phyloP scores from a whole-genome alignment of 2,113 vertebrate species.

The Falco punctatus region DNA sequence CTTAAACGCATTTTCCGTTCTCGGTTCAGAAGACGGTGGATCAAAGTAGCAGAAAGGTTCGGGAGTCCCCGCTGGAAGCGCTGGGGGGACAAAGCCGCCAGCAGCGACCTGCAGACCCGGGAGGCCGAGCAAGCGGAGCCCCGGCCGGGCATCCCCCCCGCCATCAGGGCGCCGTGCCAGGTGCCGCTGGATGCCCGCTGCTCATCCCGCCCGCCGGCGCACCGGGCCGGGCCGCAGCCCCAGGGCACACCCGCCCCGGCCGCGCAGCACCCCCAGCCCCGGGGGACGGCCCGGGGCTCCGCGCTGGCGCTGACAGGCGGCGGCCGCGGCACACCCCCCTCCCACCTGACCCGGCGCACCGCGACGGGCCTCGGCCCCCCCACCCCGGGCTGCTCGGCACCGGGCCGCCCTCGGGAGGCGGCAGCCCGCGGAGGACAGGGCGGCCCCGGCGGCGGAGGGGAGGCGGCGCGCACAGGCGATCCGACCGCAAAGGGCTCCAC shows the following conservation, averaged over 20 bases:
- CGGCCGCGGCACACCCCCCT: not conserved
- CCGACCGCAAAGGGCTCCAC: not conserved
- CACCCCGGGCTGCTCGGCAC: not conserved
- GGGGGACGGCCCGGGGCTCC: not conserved
- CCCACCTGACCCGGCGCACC: not conserved
- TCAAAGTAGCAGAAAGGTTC: not conserved
- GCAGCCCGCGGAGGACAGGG: too few species aligned
- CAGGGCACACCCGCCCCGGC: not conserved
- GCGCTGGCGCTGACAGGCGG: not conserved
- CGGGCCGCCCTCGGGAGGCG: too few species aligned
- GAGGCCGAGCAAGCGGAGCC: not conserved
- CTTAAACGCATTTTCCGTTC: not conserved
- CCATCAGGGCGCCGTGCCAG: not conserved
- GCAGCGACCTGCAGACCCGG: too few species aligned
- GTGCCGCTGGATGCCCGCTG: not conserved
- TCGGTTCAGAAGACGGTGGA: fast-evolving
- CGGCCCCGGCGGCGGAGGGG: too few species aligned
- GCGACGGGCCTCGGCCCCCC: not conserved
- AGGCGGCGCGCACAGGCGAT: not conserved
- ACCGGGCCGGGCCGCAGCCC: not conserved
- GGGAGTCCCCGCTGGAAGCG: not conserved
- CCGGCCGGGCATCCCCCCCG: not conserved
- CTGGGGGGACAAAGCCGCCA: not conserved
- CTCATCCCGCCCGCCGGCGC: not conserved
- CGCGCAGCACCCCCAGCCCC: not conserved